A percentile compares a stretch with the other conserved stretches of the same genome.
Conservation (phyloP, 2,797 vertebrate genomes). For the Peromyscus nudipes region DNA sequence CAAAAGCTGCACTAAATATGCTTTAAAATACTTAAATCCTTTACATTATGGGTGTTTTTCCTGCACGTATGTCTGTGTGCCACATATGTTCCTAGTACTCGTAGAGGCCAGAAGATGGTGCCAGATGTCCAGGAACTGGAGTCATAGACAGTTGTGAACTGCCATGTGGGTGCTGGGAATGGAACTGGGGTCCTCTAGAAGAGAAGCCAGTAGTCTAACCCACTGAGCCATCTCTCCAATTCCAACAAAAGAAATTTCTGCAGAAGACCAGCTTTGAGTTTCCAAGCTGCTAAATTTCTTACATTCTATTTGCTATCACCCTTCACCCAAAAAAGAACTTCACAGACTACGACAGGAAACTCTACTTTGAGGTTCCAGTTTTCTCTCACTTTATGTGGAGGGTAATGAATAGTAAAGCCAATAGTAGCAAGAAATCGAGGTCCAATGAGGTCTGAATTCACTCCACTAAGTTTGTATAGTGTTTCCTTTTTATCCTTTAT, state of each 20-base stretch:
- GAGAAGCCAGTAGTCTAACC: too few species aligned
- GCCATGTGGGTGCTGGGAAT: too few species aligned
- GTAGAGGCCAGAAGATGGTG: background rate
- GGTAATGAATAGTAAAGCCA: constrained; percentile 13
- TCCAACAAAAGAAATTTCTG: constrained; percentile 2
- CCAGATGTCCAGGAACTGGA: too few species aligned
- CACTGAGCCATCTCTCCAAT: background rate
- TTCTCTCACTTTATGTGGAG: background rate
- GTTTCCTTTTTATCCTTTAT: background rate
- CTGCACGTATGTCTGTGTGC: background rate
- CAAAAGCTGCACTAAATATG: too few species aligned
- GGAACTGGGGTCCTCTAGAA: too few species aligned
- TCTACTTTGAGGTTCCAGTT: background rate
- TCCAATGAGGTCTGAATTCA: background rate
- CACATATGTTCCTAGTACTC: background rate
- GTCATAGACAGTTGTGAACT: background rate
- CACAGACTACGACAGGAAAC: background rate
- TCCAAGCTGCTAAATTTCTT: background rate
- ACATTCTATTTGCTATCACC: background rate
- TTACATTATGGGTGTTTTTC: background rate
- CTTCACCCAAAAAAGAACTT: background rate
- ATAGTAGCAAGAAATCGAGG: background rate
- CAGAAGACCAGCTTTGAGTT: background rate
- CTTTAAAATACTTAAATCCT: background rate
- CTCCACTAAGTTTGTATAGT: background rate